Base-by-base conservation (phyloP, 1,140 invertebrate genomes). In the Ostrea denselamellosa region DNA sequence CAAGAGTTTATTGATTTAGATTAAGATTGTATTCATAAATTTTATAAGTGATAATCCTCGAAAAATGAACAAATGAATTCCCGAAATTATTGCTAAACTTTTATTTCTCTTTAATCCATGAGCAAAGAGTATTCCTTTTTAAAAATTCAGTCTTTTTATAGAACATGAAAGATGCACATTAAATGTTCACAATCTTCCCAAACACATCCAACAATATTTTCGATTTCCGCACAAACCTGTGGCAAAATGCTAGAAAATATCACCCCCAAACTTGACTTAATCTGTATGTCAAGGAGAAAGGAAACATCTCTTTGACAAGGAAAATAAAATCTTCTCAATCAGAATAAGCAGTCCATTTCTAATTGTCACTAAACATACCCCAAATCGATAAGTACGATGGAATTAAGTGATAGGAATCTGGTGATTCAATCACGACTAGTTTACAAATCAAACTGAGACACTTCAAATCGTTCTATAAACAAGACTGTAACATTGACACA, bases 231-330 rank as follows among this genome's bases (percentile, higher is more conserved):
- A 77, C 68, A 25, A 34, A 25, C 68, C 7, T 10, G 12, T 8
- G 68, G 68, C 68, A 77, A 77, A 77, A 28, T 77, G 68, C 3
- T 77, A 77, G 5, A 77, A 77, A 77, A 25, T 77, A 77, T 77
- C 68, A 77, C 28, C 68, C 65, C 22, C 25, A 77, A 34, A 77
- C 68, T 77, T 44, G 68, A 77, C 68, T 77, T 77, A 77, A 77
- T 77, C 68, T 34, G 28, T 3, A 34, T 28, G 68, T 77, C 68
- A 77, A 77, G 68, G 68, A 77, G 68, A 77, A 34, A 77, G 22
- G 68, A 17, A 14, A 77, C 25, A 77, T 28, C 25, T 34, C 14
- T 34, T 9, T 4, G 28, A 34, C 25, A 14, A 77, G 28, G 12
- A 9, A 77, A 28, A 34, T 25, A 77, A 77, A 77, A 77, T 77